Conservation (phyloP, 2,888 invertebrate genomes). For the Rotaria magnacalcarata region DNA sequence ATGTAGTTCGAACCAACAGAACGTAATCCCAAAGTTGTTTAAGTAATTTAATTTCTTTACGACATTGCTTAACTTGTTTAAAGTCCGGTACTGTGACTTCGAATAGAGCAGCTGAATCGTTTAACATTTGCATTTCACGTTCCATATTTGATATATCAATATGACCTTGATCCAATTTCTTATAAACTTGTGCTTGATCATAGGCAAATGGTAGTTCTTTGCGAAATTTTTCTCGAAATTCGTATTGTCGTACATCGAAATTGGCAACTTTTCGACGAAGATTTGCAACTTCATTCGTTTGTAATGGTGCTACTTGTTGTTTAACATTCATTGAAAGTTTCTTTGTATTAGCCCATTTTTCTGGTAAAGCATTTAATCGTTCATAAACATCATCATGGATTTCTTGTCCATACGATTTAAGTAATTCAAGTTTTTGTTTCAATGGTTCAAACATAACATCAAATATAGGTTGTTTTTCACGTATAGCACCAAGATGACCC, state of each 20-base stretch:
- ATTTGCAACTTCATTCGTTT: conserved; percentile 84
- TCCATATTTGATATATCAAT: conserved; percentile 75
- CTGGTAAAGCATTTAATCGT: conserved; percentile 75
- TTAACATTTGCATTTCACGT: conserved; percentile 76
- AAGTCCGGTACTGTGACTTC: conserved; percentile 92
- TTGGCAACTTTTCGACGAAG: conserved; percentile 78
- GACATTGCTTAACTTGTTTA: conserved; percentile 81
- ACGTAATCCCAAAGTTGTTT: conserved; percentile 93
- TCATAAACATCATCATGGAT: conserved; percentile 91
- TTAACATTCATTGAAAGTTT: conserved; percentile 83
- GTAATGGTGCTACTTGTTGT: conserved; percentile 86
- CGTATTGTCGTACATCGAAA: conserved; percentile 75
- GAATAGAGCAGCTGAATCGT: conserved; percentile 83
- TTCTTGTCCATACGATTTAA: conserved; percentile 90
- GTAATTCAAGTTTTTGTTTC: conserved; percentile 81
- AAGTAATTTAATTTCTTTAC: conserved; percentile 73
- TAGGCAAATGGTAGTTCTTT: conserved; percentile 58
- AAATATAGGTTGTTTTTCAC: conserved; percentile 77
- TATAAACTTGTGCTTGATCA: conserved; percentile 56
- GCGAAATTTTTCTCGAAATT: conserved; percentile 82
- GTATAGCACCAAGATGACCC: conserved; percentile 84
- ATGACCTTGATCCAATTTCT: conserved; percentile 65
- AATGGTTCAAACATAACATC: conserved; percentile 93
- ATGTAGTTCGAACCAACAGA: conserved; percentile 78
- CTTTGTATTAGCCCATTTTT: conserved; percentile 89